Evolutionary conservation across 1,140 invertebrate genomes (phyloP), one percentile per base, ranked within the genome.

Genomic region (Drosophila pachea): DNA sequence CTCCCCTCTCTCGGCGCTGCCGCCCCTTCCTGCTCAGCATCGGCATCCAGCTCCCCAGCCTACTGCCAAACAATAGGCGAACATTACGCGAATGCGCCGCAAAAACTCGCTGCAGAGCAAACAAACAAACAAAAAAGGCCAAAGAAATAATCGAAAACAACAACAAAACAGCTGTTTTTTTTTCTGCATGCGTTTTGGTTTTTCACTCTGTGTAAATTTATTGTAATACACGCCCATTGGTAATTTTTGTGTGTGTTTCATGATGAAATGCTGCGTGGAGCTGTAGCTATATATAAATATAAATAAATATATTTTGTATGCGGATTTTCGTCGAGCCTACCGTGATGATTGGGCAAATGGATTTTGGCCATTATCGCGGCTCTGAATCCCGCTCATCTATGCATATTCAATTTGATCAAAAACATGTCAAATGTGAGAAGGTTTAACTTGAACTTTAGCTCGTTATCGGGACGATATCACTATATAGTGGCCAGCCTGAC

Each of bases 191-290:
- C 50, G 33, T 22, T 12, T 42, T 56, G 75, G 32, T 43, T 63
- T 54, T 64, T 61, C 54, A 29, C 45, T 49, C 31, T 73, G 43
- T 64, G 68, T 72, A 86, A 62, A 86, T 84, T 81, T 84, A 86
- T 84, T 76, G 76, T 84, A 74, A 86, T 84, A 77, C 69, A 73
- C 76, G 82, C 70, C 73, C 82, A 86, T 84, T 86, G 76, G 81
- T 84, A 86, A 84, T 84, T 84, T 22, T 84, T 50, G 66, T 84
- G 73, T 77, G 73, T n/a, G 81, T 82, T 54, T 81, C 69, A 83
- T 83, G 78, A 86, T 84, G 81, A 84, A 84, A 84, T 74, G 50
- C 55, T 60, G 54, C 55, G 68, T 63, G 68, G 62, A 22, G 22
- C 3, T 3, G 22, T 22, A 22, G 22, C 22, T 22, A 22, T 22